Base-by-base conservation (phyloP, 2,113 vertebrate genomes). In the Scytalopus superciliaris region DNA sequence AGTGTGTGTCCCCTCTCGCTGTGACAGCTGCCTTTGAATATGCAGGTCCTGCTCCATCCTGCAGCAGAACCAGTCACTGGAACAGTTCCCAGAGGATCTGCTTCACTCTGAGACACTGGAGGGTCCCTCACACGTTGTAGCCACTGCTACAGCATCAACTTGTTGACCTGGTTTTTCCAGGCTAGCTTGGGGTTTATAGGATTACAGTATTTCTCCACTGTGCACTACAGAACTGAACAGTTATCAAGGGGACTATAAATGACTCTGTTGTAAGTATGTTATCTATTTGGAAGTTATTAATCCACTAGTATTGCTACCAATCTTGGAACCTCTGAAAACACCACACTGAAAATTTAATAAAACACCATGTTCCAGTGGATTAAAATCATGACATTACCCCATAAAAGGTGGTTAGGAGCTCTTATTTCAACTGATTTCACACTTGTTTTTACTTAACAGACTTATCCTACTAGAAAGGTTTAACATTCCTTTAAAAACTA, bases 1-100 rank as follows among this genome's bases (percentile, higher is more conserved):
- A 42, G 49, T 0, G 3, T 1, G 15, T 6, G 8, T 23, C 3
- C 27, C 49, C 37, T 27, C 60, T 4, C 0, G 0, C 69, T 6
- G 9, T 12, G 52, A 30, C 50, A 73, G 52, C 37, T 66, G 56
- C 12, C 79, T 9, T 7, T 18, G 7, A 28, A 9, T 27, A 31
- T 44, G 28, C 45, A 44, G 60, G 12, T 4, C 4, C 0, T 4
- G n/a, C 52, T 72, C 56, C 19, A 8, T 4, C 55, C 44, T 27
- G 47, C 83, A 42, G 63, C 47, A 64, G 27, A 12, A 35, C 2
- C 44, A 22, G 39, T 8, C 60, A 17, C 23, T 4, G 33, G 44
- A 24, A 49, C 3, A 2, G 0, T 14, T 55, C 56, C 14, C 45
- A 59, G 7, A 22, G 59, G 15, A 67, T 11, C n/a, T 14, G 39